Percentiles rank a stretch among this genome's conserved stretches.
These are phyloP conservation scores for Onychomys torridus DNA, from an alignment of 2,797 vertebrate genomes.

Conservation along the genomic window DNA sequence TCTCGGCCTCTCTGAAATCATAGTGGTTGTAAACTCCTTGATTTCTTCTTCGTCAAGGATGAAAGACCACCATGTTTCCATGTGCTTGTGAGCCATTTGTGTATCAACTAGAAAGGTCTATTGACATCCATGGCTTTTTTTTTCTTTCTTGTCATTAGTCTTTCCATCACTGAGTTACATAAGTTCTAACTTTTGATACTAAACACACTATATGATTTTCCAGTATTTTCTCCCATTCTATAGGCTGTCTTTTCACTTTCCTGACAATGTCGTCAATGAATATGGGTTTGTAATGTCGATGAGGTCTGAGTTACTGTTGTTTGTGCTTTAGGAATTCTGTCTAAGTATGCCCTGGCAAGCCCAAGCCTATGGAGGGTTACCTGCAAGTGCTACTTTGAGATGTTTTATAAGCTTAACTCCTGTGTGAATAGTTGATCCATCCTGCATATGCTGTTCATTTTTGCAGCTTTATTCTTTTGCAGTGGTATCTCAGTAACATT, in stretches of 20 bases:
- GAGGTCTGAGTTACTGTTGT: background rate
- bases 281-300: background rate
- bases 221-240: slow-evolving; percentile 41
- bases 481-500: background rate
- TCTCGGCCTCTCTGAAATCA: background rate
- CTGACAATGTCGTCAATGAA: background rate
- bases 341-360: background rate
- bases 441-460: background rate
- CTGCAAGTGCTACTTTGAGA: background rate
- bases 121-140: background rate
- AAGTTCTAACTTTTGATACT: background rate
- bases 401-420: background rate
- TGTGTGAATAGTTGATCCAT: background rate
- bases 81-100: background rate
- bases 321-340: background rate
- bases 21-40: background rate
- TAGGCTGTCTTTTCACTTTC: slow-evolving; percentile 7
- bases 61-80: background rate
- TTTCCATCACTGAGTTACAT: background rate
- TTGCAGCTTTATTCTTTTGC: background rate
- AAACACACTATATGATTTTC: background rate
- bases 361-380: background rate
- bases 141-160: background rate
- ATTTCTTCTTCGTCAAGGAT: background rate
- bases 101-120: background rate